phyloP scores from a whole-genome alignment of 2,797 vertebrate species.

The Sebastes kiyomatsui region DNA sequence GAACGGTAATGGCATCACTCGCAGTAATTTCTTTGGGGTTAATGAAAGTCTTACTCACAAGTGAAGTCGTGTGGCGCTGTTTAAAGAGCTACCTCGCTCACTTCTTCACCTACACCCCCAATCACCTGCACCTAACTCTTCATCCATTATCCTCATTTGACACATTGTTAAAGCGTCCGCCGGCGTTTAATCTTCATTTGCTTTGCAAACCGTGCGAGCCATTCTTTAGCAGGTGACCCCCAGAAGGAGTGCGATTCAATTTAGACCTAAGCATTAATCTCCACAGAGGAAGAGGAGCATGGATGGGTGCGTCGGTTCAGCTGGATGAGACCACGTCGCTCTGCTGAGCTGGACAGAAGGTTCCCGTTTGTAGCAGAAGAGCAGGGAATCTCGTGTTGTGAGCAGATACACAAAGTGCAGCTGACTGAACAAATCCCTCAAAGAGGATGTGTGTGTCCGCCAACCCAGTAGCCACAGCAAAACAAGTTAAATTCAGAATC shows the following conservation, averaged over 20 bases:
- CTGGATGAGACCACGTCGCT: constrained; percentile 22
- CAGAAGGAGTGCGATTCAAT: constrained; percentile 46
- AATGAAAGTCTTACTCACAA: constrained; percentile 65
- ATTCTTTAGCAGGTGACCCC: constrained; percentile 47
- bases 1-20: constrained; percentile 30
- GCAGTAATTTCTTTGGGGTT: constrained; percentile 57
- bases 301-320: constrained; percentile 46
- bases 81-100: constrained; percentile 19
- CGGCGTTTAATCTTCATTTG: constrained; percentile 69
- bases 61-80: constrained; percentile 22
- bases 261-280: constrained; percentile 63
- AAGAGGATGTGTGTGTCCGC: neutral
- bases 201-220: constrained; percentile 29
- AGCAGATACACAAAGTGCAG: constrained; percentile 40
- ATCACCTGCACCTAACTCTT: constrained; percentile 40
- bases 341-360: constrained; percentile 48
- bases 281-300: constrained; percentile 32
- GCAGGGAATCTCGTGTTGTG: constrained; percentile 11
- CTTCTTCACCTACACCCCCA: constrained; percentile 23
- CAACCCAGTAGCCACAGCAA: constrained; percentile 24
- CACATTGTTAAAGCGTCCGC: constrained; percentile 26
- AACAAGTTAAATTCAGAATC: constrained; percentile 46
- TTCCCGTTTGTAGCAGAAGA: constrained; percentile 47
- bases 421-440: constrained; percentile 52
- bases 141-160: constrained; percentile 40